Evolutionary conservation across 2,888 invertebrate genomes (phyloP), one percentile per base, ranked within the genome.

Genomic region (Latheticus oryzae): DNA sequence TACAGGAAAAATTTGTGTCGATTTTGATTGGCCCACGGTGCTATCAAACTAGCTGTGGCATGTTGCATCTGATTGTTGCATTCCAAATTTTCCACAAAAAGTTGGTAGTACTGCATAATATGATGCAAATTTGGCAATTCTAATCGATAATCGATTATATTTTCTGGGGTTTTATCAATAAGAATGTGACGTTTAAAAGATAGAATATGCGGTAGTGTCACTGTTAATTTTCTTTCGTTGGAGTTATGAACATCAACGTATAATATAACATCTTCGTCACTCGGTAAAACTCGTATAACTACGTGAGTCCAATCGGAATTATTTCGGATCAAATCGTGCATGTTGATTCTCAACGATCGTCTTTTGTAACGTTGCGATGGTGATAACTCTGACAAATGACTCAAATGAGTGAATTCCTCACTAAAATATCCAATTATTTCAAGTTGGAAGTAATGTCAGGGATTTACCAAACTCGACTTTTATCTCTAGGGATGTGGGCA

Each of bases 1-100:
- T 28, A 19, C 58, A 82, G 83, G 62, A 84, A 82, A 76, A 81
- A 82, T 71, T 83, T 82, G 69, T 83, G 85, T 32, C 81, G 79
- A 56, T 85, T 84, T 60, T 87, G 82, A 38, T 81, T 76, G 0
- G 84, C 84, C 90, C 90, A 90, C 0, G 89, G 88, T 0, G 86
- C 83, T 40, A 83, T 81, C 3, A 89, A 66, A 63, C 84, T 84
- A 0, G 84, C 85, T 0, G 85, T 82, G 0, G 85, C 83, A 57
- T 87, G 86, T 69, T 85, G 82, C 11, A 65, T 40, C 11, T 78
- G 72, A 26, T 77, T 78, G 24, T 81, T 81, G 57, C 80, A 81
- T 0, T 75, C 70, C 0, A 76, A 68, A 0, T 88, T 83, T 60
- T 85, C 84, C 0, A 89, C 79, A 60, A 81, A 76, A n/a, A 89